Evolutionary conservation across 2,888 invertebrate species (phyloP).

Genomic region (Blastobasis lacticolella): DNA sequence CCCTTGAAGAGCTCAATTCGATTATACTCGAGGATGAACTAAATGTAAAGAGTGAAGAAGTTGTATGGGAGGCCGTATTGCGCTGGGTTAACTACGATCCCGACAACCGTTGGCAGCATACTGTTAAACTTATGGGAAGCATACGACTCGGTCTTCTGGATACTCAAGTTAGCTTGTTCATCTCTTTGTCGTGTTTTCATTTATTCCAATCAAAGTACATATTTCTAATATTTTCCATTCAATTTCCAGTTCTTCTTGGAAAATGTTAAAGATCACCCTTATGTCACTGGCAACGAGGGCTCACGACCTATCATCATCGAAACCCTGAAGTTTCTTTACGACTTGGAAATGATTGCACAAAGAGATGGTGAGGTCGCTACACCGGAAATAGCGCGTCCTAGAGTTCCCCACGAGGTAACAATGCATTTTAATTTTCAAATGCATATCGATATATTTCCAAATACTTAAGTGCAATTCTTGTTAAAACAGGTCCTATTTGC

Average conservation of each 20-base stretch:
- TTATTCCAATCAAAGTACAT: background rate
- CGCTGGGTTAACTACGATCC: conserved; percentile 91
- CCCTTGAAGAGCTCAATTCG: conserved; percentile 81
- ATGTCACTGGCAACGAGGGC: conserved; percentile 86
- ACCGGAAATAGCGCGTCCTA: conserved; percentile 86
- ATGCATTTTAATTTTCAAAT: background rate
- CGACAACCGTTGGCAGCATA: conserved; percentile 80
- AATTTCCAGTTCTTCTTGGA: conserved; percentile 87
- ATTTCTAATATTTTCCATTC: background rate
- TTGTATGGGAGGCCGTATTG: conserved; percentile 89
- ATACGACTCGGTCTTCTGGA: conserved; percentile 88
- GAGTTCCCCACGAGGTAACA: conserved; percentile 85
- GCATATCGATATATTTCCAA: background rate
- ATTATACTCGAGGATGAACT: conserved; percentile 88
- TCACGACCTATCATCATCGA: conserved; percentile 93
- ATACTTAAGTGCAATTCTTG: no score
- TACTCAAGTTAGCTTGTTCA: conserved; percentile 71
- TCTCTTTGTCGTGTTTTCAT: background rate
- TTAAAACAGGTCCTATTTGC: conserved; percentile 80
- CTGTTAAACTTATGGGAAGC: conserved; percentile 85
- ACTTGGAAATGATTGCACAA: conserved; percentile 89
- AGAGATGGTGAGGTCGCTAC: conserved; percentile 88
- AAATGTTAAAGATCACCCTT: conserved; percentile 90
- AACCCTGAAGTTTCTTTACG: conserved; percentile 92
- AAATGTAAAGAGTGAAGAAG: conserved; percentile 90